Percentiles rank a stretch among this genome's conserved stretches.
Evolutionary conservation across 1,140 invertebrate species (phyloP).

Genomic region (Drosophila quadrilineata): DNA sequence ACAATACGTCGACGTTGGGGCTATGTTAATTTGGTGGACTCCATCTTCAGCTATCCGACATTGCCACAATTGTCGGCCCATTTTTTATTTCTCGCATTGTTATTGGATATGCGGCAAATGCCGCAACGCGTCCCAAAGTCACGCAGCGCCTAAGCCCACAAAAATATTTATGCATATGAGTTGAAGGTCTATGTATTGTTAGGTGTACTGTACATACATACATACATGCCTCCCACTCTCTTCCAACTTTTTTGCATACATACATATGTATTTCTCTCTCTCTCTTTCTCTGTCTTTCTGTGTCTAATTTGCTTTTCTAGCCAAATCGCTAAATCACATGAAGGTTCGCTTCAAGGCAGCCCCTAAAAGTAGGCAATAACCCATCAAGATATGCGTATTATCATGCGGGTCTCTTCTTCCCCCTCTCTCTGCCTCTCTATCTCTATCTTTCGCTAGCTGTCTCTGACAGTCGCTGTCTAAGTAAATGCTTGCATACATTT

Average conservation of each 20-base stretch:
- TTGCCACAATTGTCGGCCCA: slow-evolving; percentile 56
- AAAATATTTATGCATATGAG: slow-evolving; percentile 73
- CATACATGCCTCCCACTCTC: slow-evolving; percentile 42
- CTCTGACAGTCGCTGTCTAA: slow-evolving; percentile 39
- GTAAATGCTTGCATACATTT: slow-evolving; percentile 35
- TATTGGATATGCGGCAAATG: slow-evolving; percentile 20
- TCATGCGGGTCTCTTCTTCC: slow-evolving; percentile 44
- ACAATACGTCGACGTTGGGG: slow-evolving; percentile 12
- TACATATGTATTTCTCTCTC: slow-evolving; percentile 51
- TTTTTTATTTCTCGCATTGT: slow-evolving; percentile 24
- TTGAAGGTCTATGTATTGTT: too few species aligned
- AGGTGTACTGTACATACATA: slow-evolving; percentile 56
- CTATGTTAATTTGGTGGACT: slow-evolving; percentile 50
- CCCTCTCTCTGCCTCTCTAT: neutral
- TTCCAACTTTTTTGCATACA: slow-evolving; percentile 48
- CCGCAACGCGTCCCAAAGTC: slow-evolving; percentile 29
- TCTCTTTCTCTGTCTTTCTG: slow-evolving; percentile 6
- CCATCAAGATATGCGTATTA: slow-evolving; percentile 68
- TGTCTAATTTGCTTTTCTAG: slow-evolving; percentile 50
- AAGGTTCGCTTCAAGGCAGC: slow-evolving; percentile 30
- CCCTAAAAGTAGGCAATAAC: slow-evolving; percentile 69
- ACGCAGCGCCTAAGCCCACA: slow-evolving; percentile 47
- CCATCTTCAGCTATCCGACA: neutral
- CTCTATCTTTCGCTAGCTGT: slow-evolving; percentile 6
- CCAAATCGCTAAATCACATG: slow-evolving; percentile 24